phyloP scores from a whole-genome alignment of 2,797 vertebrate genomes.

The Thripadectes ignobilis region DNA sequence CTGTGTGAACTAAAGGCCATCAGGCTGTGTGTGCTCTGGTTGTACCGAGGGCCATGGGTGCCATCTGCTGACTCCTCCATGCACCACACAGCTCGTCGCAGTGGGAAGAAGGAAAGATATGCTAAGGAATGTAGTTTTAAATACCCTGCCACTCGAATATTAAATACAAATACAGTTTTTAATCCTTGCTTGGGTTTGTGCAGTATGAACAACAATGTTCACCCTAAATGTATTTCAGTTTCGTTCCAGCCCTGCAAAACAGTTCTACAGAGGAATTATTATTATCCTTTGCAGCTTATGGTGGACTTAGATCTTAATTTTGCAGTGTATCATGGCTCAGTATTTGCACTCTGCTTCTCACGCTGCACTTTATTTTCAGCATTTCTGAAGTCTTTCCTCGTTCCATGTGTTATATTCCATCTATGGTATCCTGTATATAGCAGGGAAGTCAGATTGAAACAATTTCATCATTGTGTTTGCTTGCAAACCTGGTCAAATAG shows the following conservation, averaged over 20 bases:
- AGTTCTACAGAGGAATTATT: neutral
- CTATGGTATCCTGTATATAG: neutral
- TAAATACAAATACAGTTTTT: neutral
- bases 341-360: neutral
- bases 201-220: neutral
- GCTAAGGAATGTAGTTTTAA: neutral
- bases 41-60: constrained; percentile 34
- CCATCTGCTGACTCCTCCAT: constrained; percentile 65
- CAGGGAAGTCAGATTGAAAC: neutral
- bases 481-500: neutral
- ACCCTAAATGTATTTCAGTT: neutral
- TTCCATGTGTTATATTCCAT: neutral
- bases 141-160: fast-evolving
- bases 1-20: neutral
- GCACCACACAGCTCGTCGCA: neutral
- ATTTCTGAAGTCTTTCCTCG: neutral
- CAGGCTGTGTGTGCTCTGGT: neutral
- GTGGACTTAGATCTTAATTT: neutral
- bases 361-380: neutral
- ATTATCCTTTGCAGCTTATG: neutral
- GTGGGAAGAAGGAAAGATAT: neutral
- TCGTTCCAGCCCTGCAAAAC: neutral
- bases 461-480: neutral
- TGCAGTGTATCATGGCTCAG: fast-evolving
- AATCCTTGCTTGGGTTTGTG: neutral